phyloP scores from a whole-genome alignment of 2,797 vertebrate genomes.

The Lepilemur ruficaudatus region DNA sequence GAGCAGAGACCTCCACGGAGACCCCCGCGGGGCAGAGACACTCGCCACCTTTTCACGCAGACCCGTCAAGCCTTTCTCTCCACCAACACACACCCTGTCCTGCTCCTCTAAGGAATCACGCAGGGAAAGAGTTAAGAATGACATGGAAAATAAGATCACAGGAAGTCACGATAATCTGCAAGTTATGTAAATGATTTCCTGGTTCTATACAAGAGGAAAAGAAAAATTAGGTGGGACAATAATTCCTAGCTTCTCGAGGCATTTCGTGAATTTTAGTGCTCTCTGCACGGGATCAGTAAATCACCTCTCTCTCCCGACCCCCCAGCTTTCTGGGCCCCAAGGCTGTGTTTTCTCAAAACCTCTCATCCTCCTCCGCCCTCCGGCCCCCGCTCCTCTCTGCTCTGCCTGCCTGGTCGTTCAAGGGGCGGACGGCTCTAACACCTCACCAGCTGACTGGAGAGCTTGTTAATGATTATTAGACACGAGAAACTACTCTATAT shows the following conservation, averaged over 20 bases:
- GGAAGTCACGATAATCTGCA: not conserved
- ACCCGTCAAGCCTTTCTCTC: not conserved
- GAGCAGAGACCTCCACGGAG: not conserved
- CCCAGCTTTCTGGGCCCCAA: not conserved
- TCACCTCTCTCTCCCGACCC: rapidly evolving
- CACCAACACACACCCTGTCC: rapidly evolving
- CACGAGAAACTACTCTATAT: rapidly evolving
- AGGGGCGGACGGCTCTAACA: rapidly evolving
- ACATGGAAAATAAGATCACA: not conserved
- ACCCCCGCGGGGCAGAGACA: not conserved
- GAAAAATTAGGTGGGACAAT: rapidly evolving
- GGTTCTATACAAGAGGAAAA: not conserved
- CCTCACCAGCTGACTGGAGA: not conserved
- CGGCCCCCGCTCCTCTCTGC: rapidly evolving
- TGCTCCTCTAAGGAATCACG: not conserved
- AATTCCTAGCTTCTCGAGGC: rapidly evolving
- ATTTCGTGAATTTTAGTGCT: rapidly evolving
- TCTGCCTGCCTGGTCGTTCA: not conserved
- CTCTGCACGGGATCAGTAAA: rapidly evolving
- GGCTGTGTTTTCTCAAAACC: not conserved
- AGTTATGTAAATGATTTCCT: not conserved
- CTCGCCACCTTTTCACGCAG: not conserved
- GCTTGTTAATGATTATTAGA: not conserved
- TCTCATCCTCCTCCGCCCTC: rapidly evolving
- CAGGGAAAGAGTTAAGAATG: not conserved